Base-by-base conservation (phyloP, 2,888 invertebrate species). In the Lochmaea crataegi region DNA sequence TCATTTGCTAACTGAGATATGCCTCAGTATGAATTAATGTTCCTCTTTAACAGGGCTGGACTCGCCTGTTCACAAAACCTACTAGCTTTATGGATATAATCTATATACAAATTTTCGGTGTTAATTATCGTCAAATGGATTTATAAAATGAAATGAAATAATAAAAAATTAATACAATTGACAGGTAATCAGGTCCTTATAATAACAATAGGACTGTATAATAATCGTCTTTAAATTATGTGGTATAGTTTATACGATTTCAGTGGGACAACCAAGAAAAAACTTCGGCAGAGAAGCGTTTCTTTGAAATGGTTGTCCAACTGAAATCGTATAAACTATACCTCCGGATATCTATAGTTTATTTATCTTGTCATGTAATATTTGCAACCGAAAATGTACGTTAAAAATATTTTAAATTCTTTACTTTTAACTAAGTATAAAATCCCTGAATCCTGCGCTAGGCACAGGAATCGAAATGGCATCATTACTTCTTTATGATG, bases 1-100 rank as follows among this genome's bases (percentile, higher is more conserved):
- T 84, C 83, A 82, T 83, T 83, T 82, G 77, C 78, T 80, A 79
- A 78, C 77, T 78, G 75, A 77, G 79, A 78, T 79, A 78, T 76
- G 75, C 77, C 77, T 75, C 63, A 72, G 69, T 63, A 66, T 70
- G 69, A 80, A 79, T 79, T 80, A 77, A 78, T 78, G 78, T 64
- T 72, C 68, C 63, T 57, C 45, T 48, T 57, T 16, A n/a, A 65
- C 70, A 70, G 70, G 32, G 48, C 22, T 42, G 63, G 9, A 69
- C 51, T 65, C 26, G 16, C 16, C 11, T 38, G 22, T 32, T 32
- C 32, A 32, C 18, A 38, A 22, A n/a, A 7, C 4, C 48, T 48
- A 6, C 14, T n/a, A 48, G 11, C 1, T 45, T 2, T 3, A 4
- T 12, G 0, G 45, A 1, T 12, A 14, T 26, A 26, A 3, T 26